These are phyloP conservation scores for Chaetodon trifascialis DNA, from an alignment of 2,113 vertebrate genomes.

Conservation along the genomic window DNA sequence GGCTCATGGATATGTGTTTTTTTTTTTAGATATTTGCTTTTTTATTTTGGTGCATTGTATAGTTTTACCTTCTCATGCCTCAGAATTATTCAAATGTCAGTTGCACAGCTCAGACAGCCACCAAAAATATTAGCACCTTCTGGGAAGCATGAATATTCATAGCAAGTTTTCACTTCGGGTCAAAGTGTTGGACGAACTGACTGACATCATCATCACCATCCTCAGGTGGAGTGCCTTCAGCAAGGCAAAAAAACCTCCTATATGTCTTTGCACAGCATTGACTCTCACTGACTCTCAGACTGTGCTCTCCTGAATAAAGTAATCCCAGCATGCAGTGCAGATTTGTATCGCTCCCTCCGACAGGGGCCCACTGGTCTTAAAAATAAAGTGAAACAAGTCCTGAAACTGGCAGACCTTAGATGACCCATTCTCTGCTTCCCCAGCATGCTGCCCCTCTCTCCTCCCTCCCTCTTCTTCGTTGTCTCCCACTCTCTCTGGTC, in stretches of 20 bases:
- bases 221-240: background rate
- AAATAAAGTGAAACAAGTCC: constrained; percentile 35
- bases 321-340: background rate
- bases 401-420: constrained; percentile 46
- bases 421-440: constrained; percentile 45
- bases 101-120: constrained; percentile 33
- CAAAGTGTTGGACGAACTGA: background rate
- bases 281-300: constrained; percentile 10
- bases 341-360: constrained; percentile 7
- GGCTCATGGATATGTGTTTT: too few relatives aligned
- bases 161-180: background rate
- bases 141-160: constrained; percentile 4
- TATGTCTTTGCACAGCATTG: background rate
- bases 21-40: too few relatives aligned
- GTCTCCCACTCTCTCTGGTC: constrained; percentile 8
- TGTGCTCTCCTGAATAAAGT: background rate
- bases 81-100: background rate
- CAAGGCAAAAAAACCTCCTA: background rate
- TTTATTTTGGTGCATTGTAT: background rate
- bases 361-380: constrained; percentile 27
- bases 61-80: background rate
- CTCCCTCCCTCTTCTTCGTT: background rate
- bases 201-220: background rate
- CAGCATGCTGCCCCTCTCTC: constrained; percentile 8
- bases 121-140: constrained; percentile 23